These are phyloP conservation scores for Eidolon dupreanum DNA, from an alignment of 2,797 vertebrate genomes.

Conservation along the genomic window DNA sequence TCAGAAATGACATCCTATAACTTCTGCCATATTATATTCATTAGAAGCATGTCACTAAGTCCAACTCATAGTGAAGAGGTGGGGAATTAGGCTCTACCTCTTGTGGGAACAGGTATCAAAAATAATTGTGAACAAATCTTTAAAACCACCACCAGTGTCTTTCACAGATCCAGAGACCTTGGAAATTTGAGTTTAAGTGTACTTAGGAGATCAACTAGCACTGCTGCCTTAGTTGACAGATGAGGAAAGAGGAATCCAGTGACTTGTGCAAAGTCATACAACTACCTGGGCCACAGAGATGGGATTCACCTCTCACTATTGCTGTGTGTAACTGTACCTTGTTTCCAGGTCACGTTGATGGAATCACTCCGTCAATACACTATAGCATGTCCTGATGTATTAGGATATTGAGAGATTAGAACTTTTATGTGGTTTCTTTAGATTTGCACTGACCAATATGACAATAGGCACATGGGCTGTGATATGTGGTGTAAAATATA, in stretches of 20 bases:
- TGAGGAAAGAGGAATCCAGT: not conserved
- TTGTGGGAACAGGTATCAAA: not conserved
- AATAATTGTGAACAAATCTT: not conserved
- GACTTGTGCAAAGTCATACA: not conserved
- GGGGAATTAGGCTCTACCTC: not conserved
- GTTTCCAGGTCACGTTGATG: not conserved
- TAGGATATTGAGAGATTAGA: not conserved
- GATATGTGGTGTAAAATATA: not conserved
- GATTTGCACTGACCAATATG: not conserved
- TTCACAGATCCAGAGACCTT: not conserved
- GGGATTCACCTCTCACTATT: not conserved
- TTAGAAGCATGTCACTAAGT: not conserved
- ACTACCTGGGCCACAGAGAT: not conserved
- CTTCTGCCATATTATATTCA: not conserved
- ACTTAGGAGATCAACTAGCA: not conserved
- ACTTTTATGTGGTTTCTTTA: not conserved
- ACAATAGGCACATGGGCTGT: not conserved
- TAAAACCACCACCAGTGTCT: not conserved
- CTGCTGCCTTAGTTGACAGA: not conserved
- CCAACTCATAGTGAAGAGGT: not conserved
- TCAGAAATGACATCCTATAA: not conserved
- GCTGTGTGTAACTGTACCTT: not conserved
- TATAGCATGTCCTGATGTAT: not conserved
- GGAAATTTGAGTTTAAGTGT: not conserved
- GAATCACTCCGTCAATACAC: not conserved